Base-by-base conservation (phyloP, 2,888 invertebrate genomes). In the Pyrocoelia pectoralis region DNA sequence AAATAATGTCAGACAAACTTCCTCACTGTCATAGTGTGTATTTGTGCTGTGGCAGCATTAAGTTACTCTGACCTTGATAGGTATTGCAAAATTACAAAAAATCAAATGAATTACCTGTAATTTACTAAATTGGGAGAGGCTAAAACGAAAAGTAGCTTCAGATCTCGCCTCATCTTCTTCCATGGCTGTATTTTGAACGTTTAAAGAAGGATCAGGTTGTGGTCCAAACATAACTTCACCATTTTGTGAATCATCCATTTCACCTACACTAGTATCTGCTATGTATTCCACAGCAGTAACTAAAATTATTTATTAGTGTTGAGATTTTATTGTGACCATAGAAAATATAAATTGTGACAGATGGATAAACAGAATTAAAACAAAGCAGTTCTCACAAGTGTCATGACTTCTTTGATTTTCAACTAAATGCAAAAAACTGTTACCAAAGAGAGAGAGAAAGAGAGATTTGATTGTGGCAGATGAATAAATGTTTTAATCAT, bases 121-220 rank as follows among this genome's bases (percentile, higher is more conserved):
- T 78, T 92, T 92, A 73, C 93, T 92, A 78, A 99, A 92, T 83
- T 94, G 92, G 70, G 90, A 89, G 51, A 98, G 95, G 65, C 89
- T 90, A 79, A 89, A 95, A 60, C 89, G 87, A 83, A 99, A 96
- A 6, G 94, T 96, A 17, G 97, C 96, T 80, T 97, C 97, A 33
- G 97, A 93, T 69, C 97, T 87, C 61, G 95, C 93, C 77, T 95
- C 95, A 82, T 97, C 96, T 86, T 88, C 88, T 67, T 87, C 88
- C 86, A 88, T 87, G 77, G 87, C 88, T 54, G 84, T 80, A 76
- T 87, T 88, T 73, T 85, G 83, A 77, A 77, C 74, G 28, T 71
- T 70, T 74, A 79, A 68, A 67, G 74, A 75, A 13, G 80, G 79
- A 69, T 81, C 81, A 24, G 77, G 76, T 70, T 82, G 83, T 14